phyloP scores from a whole-genome alignment of 2,113 vertebrate species.

The Oncorhynchus kisutch region DNA sequence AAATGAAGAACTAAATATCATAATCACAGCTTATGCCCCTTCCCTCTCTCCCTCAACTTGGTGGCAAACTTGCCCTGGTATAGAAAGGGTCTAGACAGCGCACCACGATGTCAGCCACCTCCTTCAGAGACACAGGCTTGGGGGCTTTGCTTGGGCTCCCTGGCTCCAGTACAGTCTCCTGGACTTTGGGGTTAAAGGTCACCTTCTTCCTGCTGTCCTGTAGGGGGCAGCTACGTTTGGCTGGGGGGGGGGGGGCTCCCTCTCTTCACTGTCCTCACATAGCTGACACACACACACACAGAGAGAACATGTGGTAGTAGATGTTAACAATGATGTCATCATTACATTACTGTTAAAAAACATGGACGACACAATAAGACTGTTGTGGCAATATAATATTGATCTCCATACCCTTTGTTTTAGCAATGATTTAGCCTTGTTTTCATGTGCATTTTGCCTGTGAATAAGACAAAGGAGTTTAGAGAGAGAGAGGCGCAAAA shows the following conservation, averaged over 20 bases:
- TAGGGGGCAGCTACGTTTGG: constrained; percentile 54
- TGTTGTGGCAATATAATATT: too few species aligned
- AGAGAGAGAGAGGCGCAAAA: neutral
- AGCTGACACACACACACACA: constrained; percentile 22
- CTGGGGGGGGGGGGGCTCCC: constrained; percentile 48
- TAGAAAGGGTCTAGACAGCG: constrained; percentile 90
- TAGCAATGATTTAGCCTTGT: neutral
- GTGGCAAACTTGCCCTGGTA: constrained; percentile 88
- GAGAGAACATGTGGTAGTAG: neutral
- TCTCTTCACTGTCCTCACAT: neutral
- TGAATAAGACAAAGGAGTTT: constrained; percentile 1
- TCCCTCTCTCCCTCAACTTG: constrained; percentile 77
- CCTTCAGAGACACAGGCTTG: constrained; percentile 68
- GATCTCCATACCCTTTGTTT: constrained; percentile 23
- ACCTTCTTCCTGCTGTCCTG: constrained; percentile 68
- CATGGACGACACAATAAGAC: too few species aligned
- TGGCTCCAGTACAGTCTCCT: constrained; percentile 59
- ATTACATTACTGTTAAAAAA: too few species aligned
- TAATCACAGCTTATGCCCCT: neutral
- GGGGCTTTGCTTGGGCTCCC: constrained; percentile 27
- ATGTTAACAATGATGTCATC: too few species aligned
- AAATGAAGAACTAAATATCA: neutral
- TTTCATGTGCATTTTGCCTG: constrained; percentile 33
- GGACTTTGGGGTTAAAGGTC: constrained; percentile 76
- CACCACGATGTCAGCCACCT: constrained; percentile 88